Conservation (phyloP, 2,888 invertebrate species). For the Pantelozetes paolii region DNA sequence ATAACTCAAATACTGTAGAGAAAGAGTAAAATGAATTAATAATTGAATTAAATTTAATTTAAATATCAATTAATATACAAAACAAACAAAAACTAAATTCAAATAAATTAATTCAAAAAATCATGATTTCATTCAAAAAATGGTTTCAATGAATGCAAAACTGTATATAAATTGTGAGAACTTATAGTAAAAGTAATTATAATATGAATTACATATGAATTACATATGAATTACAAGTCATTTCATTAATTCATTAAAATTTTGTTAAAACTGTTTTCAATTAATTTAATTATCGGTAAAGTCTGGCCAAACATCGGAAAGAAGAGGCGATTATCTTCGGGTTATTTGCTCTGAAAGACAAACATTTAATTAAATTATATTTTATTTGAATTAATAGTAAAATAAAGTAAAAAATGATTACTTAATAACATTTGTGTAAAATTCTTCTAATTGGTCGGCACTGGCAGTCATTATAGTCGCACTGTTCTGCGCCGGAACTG, state of each 20-base stretch:
- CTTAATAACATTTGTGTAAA: constrained; percentile 71
- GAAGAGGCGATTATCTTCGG: constrained; percentile 72
- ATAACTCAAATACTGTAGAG: too few relatives aligned
- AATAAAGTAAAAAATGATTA: constrained; percentile 55
- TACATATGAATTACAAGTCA: too few relatives aligned
- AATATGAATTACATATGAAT: too few relatives aligned
- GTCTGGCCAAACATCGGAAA: constrained; percentile 75
- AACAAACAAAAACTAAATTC: not conserved
- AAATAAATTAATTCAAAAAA: not conserved
- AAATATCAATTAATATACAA: too few relatives aligned
- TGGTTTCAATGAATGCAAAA: not conserved
- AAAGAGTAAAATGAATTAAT: too few relatives aligned
- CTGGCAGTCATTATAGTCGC: constrained; percentile 73
- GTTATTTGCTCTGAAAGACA: constrained; percentile 66
- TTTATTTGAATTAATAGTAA: constrained; percentile 12
- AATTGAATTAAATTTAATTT: too few relatives aligned
- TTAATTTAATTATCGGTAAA: constrained; percentile 64
- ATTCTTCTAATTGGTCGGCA: constrained; percentile 73
- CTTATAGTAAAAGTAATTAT: too few relatives aligned
- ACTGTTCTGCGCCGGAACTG: constrained; percentile 67
- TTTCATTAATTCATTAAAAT: too few relatives aligned
- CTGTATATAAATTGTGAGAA: not conserved
- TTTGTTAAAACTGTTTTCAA: too few relatives aligned
- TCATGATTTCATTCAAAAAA: not conserved
- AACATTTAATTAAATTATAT: constrained; percentile 43